Evolutionary conservation across 2,888 invertebrate genomes (phyloP).

Genomic region (Ferdinandea cuprea): DNA sequence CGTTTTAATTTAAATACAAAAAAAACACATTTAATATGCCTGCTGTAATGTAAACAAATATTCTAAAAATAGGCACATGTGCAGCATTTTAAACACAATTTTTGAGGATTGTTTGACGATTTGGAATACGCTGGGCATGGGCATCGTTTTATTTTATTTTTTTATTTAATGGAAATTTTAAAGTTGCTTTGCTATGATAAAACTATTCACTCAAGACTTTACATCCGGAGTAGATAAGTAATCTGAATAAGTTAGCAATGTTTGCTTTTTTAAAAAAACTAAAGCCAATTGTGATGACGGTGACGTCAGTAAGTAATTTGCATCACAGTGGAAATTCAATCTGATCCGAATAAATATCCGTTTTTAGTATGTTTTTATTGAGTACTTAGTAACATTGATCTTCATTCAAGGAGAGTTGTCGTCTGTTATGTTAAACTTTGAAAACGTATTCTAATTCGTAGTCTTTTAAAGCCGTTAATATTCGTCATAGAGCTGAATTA

Average conservation of each 20-base stretch:
- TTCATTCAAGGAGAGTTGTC: too few relatives aligned
- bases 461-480: too few relatives aligned
- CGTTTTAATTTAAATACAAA: constrained; percentile 16
- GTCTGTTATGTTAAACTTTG: too few relatives aligned
- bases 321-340: too few relatives aligned
- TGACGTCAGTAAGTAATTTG: neutral
- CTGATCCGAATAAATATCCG: too few relatives aligned
- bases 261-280: too few relatives aligned
- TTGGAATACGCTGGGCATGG: neutral
- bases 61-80: constrained; percentile 60
- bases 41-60: constrained; percentile 47
- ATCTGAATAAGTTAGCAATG: too few relatives aligned
- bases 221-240: constrained; percentile 49
- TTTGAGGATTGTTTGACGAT: neutral
- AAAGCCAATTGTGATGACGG: too few relatives aligned
- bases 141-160: neutral
- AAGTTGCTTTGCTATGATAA: constrained; percentile 23
- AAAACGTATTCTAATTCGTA: too few relatives aligned
- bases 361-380: too few relatives aligned
- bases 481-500: too few relatives aligned
- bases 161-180: constrained; percentile 6
- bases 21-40: constrained; percentile 1
- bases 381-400: too few relatives aligned
- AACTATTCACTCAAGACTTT: constrained; percentile 7
- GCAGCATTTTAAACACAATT: constrained; percentile 30